These are phyloP conservation scores for Echinops telfairi DNA, from an alignment of 2,113 vertebrate species.

Conservation along the genomic window DNA sequence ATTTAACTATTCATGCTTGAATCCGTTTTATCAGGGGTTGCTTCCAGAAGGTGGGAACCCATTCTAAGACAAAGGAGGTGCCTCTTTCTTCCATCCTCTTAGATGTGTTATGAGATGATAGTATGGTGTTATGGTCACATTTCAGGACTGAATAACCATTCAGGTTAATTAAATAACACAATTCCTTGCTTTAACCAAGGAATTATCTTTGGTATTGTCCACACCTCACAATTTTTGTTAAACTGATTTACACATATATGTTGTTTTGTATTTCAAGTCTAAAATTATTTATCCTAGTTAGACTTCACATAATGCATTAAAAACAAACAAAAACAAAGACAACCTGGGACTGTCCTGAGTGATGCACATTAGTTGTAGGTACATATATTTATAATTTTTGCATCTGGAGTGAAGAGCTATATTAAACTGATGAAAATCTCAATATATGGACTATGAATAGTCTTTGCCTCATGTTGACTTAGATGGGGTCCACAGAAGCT, in stretches of 20 bases:
- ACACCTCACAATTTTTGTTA: conserved; percentile 22
- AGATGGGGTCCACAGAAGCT: neutral
- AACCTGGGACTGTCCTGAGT: too few species aligned
- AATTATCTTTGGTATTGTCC: conserved; percentile 8
- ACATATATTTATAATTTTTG: conserved; percentile 24
- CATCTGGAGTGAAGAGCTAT: fast-evolving
- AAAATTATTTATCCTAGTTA: conserved; percentile 12
- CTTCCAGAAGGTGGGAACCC: neutral
- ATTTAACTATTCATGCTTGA: neutral
- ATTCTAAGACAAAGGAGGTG: neutral
- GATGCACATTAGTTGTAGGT: neutral
- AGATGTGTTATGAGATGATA: neutral
- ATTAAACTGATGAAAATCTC: neutral
- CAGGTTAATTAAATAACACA: neutral
- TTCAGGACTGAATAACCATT: neutral
- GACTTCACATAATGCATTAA: neutral
- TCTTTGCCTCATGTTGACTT: neutral
- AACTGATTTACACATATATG: neutral
- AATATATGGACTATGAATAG: neutral
- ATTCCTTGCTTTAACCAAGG: conserved; percentile 12
- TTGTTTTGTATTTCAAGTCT: conserved; percentile 37
- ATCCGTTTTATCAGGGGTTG: neutral
- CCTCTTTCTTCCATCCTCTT: neutral
- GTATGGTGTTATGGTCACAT: neutral
- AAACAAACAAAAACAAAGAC: too few species aligned